Percentiles rank a stretch among this genome's conserved stretches.
phyloP scores from a whole-genome alignment of 1,140 invertebrate genomes.

The Copidosoma floridanum region DNA sequence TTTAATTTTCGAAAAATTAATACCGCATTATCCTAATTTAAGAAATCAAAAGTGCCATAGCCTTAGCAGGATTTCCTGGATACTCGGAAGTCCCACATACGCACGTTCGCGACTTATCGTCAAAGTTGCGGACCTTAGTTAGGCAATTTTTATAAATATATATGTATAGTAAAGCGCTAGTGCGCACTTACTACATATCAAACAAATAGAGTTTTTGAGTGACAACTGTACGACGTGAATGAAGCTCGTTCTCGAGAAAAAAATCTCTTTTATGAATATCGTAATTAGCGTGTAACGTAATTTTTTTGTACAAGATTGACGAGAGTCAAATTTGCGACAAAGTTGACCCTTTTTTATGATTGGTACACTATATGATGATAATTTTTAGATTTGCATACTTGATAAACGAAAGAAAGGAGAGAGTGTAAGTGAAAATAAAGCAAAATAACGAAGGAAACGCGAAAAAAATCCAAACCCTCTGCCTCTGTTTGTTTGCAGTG shows the following conservation, averaged over 20 bases:
- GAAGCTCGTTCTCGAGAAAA: constrained; percentile 20
- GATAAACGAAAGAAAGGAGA: too few relatives aligned
- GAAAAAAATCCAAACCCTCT: constrained; percentile 42
- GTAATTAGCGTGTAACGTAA: not conserved
- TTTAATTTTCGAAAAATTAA: constrained; percentile 15
- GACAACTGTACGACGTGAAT: constrained; percentile 11
- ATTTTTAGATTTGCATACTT: too few relatives aligned
- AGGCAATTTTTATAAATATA: constrained; percentile 22
- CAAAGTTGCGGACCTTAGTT: constrained; percentile 9
- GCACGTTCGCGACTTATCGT: not conserved
- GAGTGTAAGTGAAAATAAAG: too few relatives aligned
- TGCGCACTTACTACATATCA: constrained; percentile 24
- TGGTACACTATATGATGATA: too few relatives aligned
- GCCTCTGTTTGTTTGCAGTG: constrained; percentile 40
- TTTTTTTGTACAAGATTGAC: constrained; percentile 3
- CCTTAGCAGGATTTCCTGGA: constrained; percentile 14
- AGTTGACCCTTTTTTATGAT: too few relatives aligned
- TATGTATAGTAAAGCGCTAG: constrained; percentile 14
- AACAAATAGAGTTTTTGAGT: too few relatives aligned
- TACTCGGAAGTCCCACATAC: constrained; percentile 14
- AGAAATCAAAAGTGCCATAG: constrained; percentile 23
- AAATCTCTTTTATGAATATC: constrained; percentile 14
- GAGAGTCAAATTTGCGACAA: constrained; percentile 2
- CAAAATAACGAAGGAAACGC: constrained; percentile 2
- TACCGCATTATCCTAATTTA: constrained; percentile 5